Conservation (phyloP, 2,888 invertebrate species). For the Amiota minor region DNA sequence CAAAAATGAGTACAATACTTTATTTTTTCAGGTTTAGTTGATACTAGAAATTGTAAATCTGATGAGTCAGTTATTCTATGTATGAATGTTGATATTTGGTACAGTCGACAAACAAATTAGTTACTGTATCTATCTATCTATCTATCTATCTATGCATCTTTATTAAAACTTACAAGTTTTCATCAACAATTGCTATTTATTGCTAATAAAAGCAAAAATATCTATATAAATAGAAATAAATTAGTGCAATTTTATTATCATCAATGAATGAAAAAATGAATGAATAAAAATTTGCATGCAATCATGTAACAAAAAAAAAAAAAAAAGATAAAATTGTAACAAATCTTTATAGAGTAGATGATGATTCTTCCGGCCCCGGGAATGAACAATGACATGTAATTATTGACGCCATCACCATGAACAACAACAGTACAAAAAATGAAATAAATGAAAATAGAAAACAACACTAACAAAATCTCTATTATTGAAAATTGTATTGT, state of each 20-base stretch:
- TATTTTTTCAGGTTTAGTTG: too few relatives aligned
- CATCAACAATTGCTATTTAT: not conserved
- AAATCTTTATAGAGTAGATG: not conserved
- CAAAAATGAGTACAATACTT: too few relatives aligned
- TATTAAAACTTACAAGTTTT: not conserved
- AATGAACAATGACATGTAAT: conserved; percentile 4
- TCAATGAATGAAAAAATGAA: not conserved
- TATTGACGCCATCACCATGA: not conserved
- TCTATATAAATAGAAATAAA: too few relatives aligned
- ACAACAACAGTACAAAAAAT: not conserved
- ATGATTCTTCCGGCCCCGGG: not conserved
- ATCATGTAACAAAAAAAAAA: not conserved
- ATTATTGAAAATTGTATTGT: not conserved
- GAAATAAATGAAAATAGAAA: not conserved
- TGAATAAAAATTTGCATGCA: conserved; percentile 13
- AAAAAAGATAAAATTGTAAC: not conserved
- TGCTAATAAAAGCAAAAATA: not conserved
- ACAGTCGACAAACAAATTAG: not conserved
- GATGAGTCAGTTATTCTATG: too few relatives aligned
- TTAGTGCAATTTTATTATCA: conserved; percentile 8
- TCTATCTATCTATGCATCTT: not conserved
- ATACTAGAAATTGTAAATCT: too few relatives aligned
- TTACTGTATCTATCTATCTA: not conserved
- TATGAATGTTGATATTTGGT: not conserved
- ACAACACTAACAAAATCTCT: not conserved